These are phyloP conservation scores for Clinocottus analis DNA, from an alignment of 2,113 vertebrate species.

Conservation along the genomic window DNA sequence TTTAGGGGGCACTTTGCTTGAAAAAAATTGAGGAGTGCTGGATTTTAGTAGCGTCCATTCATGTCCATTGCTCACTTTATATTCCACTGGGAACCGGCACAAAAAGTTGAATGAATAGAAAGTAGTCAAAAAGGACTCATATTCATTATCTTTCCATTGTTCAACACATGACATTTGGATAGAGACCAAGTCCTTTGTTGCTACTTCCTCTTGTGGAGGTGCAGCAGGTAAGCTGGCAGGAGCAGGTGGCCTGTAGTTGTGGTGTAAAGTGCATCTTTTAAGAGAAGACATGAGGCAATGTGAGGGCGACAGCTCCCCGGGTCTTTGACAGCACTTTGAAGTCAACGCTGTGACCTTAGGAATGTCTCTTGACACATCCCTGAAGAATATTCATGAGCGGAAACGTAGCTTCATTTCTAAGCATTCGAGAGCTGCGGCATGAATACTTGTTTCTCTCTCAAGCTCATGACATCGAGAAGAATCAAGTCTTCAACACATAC, in stretches of 20 bases:
- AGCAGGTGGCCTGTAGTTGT: background rate
- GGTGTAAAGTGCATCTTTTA: background rate
- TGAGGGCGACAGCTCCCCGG: background rate
- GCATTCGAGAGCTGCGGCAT: background rate
- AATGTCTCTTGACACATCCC: background rate
- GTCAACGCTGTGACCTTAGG: background rate
- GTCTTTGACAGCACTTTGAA: background rate
- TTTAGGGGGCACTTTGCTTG: no score
- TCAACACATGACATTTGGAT: background rate
- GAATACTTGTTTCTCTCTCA: slow-evolving; percentile 15
- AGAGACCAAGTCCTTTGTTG: background rate
- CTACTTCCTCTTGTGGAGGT: background rate
- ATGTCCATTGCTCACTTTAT: background rate
- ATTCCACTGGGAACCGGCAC: background rate
- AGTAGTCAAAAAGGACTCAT: background rate
- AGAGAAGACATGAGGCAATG: background rate
- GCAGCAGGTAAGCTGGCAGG: background rate
- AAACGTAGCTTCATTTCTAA: background rate
- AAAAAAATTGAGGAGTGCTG: background rate
- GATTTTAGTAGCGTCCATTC: background rate
- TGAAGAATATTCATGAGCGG: background rate
- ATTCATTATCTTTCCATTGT: background rate
- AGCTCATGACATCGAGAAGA: slow-evolving; percentile 7
- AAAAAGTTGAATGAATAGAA: background rate
- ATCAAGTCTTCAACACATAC: slow-evolving; percentile 23